Base-by-base conservation (phyloP, 2,888 invertebrate species). In the Phymatocera aterrima region DNA sequence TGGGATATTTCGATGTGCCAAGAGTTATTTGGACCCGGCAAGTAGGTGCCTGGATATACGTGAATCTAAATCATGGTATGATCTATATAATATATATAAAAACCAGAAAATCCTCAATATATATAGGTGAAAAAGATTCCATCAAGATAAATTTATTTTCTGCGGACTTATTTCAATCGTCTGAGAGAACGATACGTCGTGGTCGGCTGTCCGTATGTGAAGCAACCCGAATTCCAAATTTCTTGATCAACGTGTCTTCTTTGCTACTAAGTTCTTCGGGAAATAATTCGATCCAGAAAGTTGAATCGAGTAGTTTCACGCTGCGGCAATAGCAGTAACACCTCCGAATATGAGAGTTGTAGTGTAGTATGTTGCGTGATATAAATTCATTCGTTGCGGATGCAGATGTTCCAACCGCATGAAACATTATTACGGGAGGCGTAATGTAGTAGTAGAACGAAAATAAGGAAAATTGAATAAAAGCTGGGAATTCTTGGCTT, bases 61-160 rank as follows among this genome's bases (percentile, higher is more conserved):
- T 37, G 37, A 64, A 64, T 64, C n/a, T 64, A 37, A 64, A 64
- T 64, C 18, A n/a, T 34, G 2, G 18, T 61, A 61, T 61, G 4
- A 34, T 28, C 4, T 8, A 18, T 18, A 37, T 3, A 18, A 2
- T 8, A 18, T 10, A 64, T 64, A n/a, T n/a, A n/a, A n/a, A n/a
- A n/a, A n/a, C n/a, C n/a, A n/a, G n/a, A n/a, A n/a, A n/a, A n/a
- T n/a, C n/a, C n/a, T n/a, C n/a, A n/a, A n/a, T n/a, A n/a, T n/a
- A n/a, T 37, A 21, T 37, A 8, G 12, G 61, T 34, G 34, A 31
- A 34, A 34, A 61, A 61, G 34, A 61, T 61, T 24, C 54, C 54
- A 54, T 54, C 54, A 10, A 12, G 54, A 54, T 24, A n/a, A n/a
- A n/a, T n/a, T n/a, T n/a, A 54, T 54, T 24, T 10, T 1, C 10